Base-by-base conservation (phyloP, 1,140 invertebrate species). In the Drosophila prosaltans region DNA sequence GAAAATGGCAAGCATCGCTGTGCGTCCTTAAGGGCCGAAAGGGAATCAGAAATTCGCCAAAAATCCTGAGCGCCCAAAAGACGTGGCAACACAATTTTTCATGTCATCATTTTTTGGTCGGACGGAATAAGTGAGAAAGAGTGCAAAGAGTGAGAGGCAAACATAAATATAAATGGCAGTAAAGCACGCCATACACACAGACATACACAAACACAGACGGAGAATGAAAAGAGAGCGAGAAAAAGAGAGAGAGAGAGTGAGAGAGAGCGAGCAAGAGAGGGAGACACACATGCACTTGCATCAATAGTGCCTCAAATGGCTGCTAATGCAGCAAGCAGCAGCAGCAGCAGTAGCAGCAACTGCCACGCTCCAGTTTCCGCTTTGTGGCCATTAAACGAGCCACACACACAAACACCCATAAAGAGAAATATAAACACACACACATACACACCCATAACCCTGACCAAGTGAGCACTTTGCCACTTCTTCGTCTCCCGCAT, bases 161-260 rank as follows among this genome's bases (percentile, higher is more conserved):
- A 86, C 83, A 88, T 86, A 88, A 86, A 86, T 86, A 86, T 88
- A 86, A 86, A 88, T 81, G 81, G 83, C 83, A 82, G 82, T 82
- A 80, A 85, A 80, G 74, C 74, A 78, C 65, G 71, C 54, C 57
- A 67, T 58, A 78, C 58, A 67, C 51, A 59, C 61, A 64, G 10
- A 48, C 16, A 24, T 0, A 43, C 2, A 51, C 24, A 10, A 7
- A 59, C 7, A 66, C 1, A 32, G 45, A 64, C 7, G 32, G 7
- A 60, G 24, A 43, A 11, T 21, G 7, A 9, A 66, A 1, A 40
- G 54, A 64, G 9, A 40, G 7, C 57, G 24, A 43, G n/a, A 26
- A 4, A 9, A 54, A 6, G 8, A 51, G n/a, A 40, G 24, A 36
- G 1, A 36, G 4, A 51, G 61, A 8, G 24, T 10, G 8, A 26